Conservation (phyloP, 2,113 vertebrate species). For the Oryzias curvinotus region DNA sequence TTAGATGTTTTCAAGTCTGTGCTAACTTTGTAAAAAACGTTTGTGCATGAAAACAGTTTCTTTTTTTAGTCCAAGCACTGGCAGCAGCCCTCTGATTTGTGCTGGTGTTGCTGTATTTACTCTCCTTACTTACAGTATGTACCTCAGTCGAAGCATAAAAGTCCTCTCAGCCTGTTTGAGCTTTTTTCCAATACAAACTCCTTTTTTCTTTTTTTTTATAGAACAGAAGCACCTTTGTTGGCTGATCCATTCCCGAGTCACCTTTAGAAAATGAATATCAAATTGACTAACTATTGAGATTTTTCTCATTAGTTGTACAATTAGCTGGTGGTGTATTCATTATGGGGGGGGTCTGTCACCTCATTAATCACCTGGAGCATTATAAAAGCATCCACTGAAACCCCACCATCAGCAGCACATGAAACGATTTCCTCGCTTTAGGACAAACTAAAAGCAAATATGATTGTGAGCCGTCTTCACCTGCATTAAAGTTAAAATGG, state of each 20-base stretch:
- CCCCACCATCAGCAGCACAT: conserved; percentile 18
- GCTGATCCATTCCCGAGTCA: conserved; percentile 57
- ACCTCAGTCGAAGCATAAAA: too few relatives aligned
- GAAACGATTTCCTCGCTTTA: not conserved
- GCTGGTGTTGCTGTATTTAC: too few relatives aligned
- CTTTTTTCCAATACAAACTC: too few relatives aligned
- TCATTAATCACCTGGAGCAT: conserved; percentile 71
- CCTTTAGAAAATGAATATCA: conserved; percentile 64
- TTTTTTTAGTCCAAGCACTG: too few relatives aligned
- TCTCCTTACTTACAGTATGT: too few relatives aligned
- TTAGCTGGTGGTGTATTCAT: conserved; percentile 70
- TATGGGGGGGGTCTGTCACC: conserved; percentile 52
- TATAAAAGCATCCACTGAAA: conserved; percentile 50
- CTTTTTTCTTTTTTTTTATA: conserved; percentile 5
- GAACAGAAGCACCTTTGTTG: conserved; percentile 43
- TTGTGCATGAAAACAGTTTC: too few relatives aligned
- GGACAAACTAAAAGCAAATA: not conserved
- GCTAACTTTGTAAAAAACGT: too few relatives aligned
- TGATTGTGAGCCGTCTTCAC: not conserved
- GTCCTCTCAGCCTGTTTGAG: too few relatives aligned
- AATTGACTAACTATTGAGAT: conserved; percentile 67
- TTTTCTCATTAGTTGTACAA: conserved; percentile 74
- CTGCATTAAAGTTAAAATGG: not conserved
- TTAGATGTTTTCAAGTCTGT: too few relatives aligned
- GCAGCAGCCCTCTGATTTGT: too few relatives aligned